Base-by-base conservation (phyloP, 2,113 vertebrate species). In the Oxyura jamaicensis region DNA sequence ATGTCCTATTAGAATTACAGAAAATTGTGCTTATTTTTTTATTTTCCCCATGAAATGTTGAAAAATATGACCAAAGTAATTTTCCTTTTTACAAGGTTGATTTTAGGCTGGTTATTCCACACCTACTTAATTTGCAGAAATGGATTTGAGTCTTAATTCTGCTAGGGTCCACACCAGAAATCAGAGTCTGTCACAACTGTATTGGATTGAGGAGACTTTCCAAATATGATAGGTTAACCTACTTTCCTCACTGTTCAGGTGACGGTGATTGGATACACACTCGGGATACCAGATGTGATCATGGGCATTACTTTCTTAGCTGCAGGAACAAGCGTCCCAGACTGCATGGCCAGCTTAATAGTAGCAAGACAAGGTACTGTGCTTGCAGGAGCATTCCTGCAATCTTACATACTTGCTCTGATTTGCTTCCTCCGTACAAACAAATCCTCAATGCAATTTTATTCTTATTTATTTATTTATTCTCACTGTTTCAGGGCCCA, bases 251-350 rank as follows among this genome's bases (percentile, higher is more conserved):
- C 80, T 95, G 69, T 90, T 83, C 97, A 99, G 99, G 99, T 99
- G 71, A 99, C 99, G 13, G 98, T 99, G 65, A 99, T 99, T 20
- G 99, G 99, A 77, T 99, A 99, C 96, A 99, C 99, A 8, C 98
- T 99, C 60, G 99, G 99, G 89, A 99, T 99, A 94, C 99, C 99
- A 1, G 99, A 99, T 39, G 99, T 99, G 92, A 99, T 99, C 98
- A 99, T 99, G 99, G 99, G 99, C 73, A 99, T 99, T 96, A 99
- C 99, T 60, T 99, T 99, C 97, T 98, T 99, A 96, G 99, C 99
- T 10, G 99, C 99, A 5, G 99, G 99, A 96, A 99, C 99, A 26
- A 99, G 99, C 0, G 99, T 99, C 59, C 99, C 99, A 36, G 99
- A 99, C 98, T 99, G 99, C 98, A 99, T 99, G 97, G 99, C 99